Conservation (phyloP, 2,888 invertebrate genomes). For the Oxycera nigricornis region DNA sequence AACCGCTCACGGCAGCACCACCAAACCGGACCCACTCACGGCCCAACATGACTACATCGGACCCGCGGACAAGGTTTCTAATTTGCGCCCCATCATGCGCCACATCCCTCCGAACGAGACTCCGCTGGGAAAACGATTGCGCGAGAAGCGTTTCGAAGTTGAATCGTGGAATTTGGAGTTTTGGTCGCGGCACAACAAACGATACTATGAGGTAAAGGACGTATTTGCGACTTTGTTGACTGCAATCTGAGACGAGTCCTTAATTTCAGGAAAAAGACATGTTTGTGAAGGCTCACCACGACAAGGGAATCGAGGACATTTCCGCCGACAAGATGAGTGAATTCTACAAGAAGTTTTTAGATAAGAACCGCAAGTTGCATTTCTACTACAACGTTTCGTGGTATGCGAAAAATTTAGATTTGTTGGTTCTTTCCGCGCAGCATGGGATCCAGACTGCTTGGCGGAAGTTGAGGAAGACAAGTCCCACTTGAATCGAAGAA, state of each 20-base stretch:
- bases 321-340: slow-evolving; percentile 86
- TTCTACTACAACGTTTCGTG: slow-evolving; percentile 80
- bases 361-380: slow-evolving; percentile 80
- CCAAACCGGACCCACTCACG: slow-evolving; percentile 54
- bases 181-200: slow-evolving; percentile 81
- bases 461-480: slow-evolving; percentile 8
- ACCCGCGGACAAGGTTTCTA: slow-evolving; percentile 81
- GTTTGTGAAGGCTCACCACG: slow-evolving; percentile 65
- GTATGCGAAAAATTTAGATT: slow-evolving; percentile 78
- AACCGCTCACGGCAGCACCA: slow-evolving; percentile 48
- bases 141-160: slow-evolving; percentile 71
- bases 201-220: slow-evolving; percentile 71
- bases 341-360: slow-evolving; percentile 85
- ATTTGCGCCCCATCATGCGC: slow-evolving; percentile 76
- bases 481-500: neutral
- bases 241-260: too few relatives aligned
- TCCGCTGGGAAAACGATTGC: slow-evolving; percentile 68
- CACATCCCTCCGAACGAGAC: slow-evolving; percentile 72
- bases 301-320: slow-evolving; percentile 64
- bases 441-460: slow-evolving; percentile 63
- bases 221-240: too few relatives aligned
- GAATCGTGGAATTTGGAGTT: slow-evolving; percentile 86
- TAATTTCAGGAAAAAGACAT: slow-evolving; percentile 66
- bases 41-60: slow-evolving; percentile 58
- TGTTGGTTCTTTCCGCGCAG: slow-evolving; percentile 69